A percentile compares a stretch with the other conserved stretches of the same genome.
Conservation (phyloP, 2,113 vertebrate genomes). For the Passer montanus region DNA sequence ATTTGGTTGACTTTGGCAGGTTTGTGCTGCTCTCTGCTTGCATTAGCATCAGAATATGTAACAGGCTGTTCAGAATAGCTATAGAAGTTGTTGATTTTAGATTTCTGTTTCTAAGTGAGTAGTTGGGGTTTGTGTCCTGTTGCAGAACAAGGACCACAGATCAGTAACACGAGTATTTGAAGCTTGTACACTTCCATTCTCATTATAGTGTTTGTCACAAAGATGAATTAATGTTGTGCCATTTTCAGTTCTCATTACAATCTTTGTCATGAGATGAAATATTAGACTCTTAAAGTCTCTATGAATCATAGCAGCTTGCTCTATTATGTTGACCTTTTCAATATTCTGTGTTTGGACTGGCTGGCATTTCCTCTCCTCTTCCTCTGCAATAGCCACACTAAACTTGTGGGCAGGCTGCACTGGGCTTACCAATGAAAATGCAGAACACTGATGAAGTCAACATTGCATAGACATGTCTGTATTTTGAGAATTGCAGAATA, state of each 20-base stretch:
- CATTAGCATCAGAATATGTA: neutral
- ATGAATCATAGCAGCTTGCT: slow-evolving; percentile 76
- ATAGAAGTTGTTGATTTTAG: slow-evolving; percentile 1
- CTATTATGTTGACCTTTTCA: slow-evolving; percentile 81
- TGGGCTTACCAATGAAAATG: slow-evolving; percentile 70
- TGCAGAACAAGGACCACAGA: slow-evolving; percentile 58
- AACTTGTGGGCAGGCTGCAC: slow-evolving; percentile 36
- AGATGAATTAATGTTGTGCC: slow-evolving; percentile 79
- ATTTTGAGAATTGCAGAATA: slow-evolving; percentile 33
- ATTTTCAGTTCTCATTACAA: slow-evolving; percentile 81
- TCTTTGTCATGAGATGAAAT: slow-evolving; percentile 80
- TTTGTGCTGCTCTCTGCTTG: neutral
- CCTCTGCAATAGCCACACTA: slow-evolving; percentile 32
- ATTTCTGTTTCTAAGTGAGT: neutral
- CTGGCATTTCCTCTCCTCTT: slow-evolving; percentile 74
- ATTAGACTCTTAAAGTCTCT: slow-evolving; percentile 78
- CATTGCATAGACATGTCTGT: neutral
- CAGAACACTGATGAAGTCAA: slow-evolving; percentile 67
- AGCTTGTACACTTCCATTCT: slow-evolving; percentile 67
- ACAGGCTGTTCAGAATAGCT: neutral
- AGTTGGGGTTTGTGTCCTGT: slow-evolving; percentile 34
- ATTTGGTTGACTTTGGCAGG: neutral
- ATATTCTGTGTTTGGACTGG: slow-evolving; percentile 80
- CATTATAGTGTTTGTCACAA: slow-evolving; percentile 77
- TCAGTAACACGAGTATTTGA: slow-evolving; percentile 57